Conservation (phyloP, 2,888 invertebrate species). For the Drosophila neotestacea region DNA sequence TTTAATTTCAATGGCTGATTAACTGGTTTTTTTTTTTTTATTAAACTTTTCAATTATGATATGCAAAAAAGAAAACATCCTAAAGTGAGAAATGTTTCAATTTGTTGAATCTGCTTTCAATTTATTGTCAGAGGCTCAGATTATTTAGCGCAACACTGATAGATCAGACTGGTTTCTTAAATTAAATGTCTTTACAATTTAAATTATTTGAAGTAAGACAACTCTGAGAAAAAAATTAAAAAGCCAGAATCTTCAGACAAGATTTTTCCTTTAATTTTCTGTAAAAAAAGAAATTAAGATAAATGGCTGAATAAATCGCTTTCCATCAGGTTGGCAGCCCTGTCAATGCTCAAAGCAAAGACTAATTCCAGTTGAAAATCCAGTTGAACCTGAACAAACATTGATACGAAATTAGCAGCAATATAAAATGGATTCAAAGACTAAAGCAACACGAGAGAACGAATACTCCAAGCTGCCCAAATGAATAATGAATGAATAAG, state of each 20-base stretch:
- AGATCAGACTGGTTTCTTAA: too few species aligned
- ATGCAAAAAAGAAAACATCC: not conserved
- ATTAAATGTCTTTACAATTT: too few species aligned
- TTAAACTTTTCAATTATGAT: not conserved
- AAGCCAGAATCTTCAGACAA: too few species aligned
- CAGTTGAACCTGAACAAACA: conserved; percentile 27
- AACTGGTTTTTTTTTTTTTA: not conserved
- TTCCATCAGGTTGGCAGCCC: not conserved
- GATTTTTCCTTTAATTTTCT: too few species aligned
- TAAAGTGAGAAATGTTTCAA: not conserved
- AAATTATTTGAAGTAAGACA: too few species aligned
- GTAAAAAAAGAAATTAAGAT: not conserved
- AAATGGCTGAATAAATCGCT: not conserved
- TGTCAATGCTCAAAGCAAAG: not conserved
- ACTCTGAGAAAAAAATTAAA: too few species aligned
- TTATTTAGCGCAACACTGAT: too few species aligned
- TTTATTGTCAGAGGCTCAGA: not conserved
- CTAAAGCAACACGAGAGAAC: conserved; percentile 2
- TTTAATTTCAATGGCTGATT: not conserved
- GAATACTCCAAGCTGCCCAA: conserved; percentile 4
- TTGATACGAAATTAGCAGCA: conserved; percentile 49
- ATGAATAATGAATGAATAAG: conserved; percentile 14
- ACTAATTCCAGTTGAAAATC: not conserved
- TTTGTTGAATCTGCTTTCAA: not conserved
- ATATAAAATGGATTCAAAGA: conserved; percentile 12